phyloP scores from a whole-genome alignment of 2,888 invertebrate species.

The Caenorhabditis afra region DNA sequence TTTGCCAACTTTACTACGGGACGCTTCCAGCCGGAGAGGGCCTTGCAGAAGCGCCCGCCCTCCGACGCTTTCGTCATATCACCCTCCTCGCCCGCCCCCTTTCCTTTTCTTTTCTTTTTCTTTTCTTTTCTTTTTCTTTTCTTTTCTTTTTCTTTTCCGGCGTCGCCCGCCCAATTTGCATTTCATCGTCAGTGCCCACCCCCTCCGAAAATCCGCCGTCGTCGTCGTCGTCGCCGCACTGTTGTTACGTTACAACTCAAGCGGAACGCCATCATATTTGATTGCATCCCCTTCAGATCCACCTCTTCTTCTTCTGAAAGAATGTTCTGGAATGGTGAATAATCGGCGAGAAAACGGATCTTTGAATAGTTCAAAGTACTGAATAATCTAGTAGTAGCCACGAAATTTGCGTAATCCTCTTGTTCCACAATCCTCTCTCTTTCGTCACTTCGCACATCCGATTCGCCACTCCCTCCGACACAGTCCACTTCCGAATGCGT shows the following conservation, averaged over 20 bases:
- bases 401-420: constrained; percentile 47
- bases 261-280: constrained; percentile 53
- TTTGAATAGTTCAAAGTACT: constrained; percentile 53
- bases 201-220: constrained; percentile 6
- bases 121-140: not conserved
- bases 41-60: not conserved
- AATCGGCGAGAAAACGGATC: constrained; percentile 21
- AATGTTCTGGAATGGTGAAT: too few species aligned
- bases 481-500: not conserved
- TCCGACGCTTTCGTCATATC: constrained; percentile 40
- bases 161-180: constrained; percentile 50
- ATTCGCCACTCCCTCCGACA: not conserved
- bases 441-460: constrained; percentile 42
- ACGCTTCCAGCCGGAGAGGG: not conserved
- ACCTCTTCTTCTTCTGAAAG: constrained; percentile 15
- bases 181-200: constrained; percentile 33
- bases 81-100: constrained; percentile 18
- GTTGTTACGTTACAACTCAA: constrained; percentile 56
- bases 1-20: constrained; percentile 6
- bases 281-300: too few species aligned
- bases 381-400: constrained; percentile 45
- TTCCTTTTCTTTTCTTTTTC: not conserved
- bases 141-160: constrained; percentile 16
- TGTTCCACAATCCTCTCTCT: not conserved
- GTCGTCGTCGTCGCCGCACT: constrained; percentile 13